phyloP scores from a whole-genome alignment of 1,140 invertebrate genomes.

The Drosophila subobscura region DNA sequence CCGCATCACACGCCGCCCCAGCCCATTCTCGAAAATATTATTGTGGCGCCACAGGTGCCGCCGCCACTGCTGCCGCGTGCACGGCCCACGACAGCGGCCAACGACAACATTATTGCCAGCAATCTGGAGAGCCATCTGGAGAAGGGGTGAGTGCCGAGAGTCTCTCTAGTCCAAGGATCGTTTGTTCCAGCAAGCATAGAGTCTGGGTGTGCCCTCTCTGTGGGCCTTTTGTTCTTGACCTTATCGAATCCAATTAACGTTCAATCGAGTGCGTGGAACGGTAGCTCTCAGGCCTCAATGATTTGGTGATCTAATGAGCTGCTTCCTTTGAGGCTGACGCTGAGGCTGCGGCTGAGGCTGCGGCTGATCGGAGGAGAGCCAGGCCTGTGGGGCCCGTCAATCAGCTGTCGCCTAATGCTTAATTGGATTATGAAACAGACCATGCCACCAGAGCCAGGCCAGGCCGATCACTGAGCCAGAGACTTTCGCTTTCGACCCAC shows the following conservation, averaged over 20 bases:
- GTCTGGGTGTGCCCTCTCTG: constrained; percentile 33
- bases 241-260: constrained; percentile 74
- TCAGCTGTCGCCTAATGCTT: constrained; percentile 78
- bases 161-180: neutral
- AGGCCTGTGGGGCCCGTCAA: constrained; percentile 47
- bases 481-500: constrained; percentile 61
- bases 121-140: constrained; percentile 77
- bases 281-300: constrained; percentile 44
- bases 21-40: constrained; percentile 68
- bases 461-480: constrained; percentile 50
- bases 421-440: constrained; percentile 77
- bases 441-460: constrained; percentile 22
- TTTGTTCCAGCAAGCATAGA: constrained; percentile 3
- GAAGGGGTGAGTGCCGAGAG: constrained; percentile 59
- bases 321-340: constrained; percentile 61
- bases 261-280: constrained; percentile 71
- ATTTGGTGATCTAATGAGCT: constrained; percentile 63
- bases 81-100: constrained; percentile 45
- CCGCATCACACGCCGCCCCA: constrained; percentile 70
- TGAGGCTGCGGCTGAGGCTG: no score
- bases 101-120: constrained; percentile 66
- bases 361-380: neutral
- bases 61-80: constrained; percentile 60
- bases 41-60: constrained; percentile 23
- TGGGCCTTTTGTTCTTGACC: constrained; percentile 70